Percentiles rank a stretch among this genome's conserved stretches.
phyloP scores from a whole-genome alignment of 2,888 invertebrate species.

The Limnephilus rhombicus region DNA sequence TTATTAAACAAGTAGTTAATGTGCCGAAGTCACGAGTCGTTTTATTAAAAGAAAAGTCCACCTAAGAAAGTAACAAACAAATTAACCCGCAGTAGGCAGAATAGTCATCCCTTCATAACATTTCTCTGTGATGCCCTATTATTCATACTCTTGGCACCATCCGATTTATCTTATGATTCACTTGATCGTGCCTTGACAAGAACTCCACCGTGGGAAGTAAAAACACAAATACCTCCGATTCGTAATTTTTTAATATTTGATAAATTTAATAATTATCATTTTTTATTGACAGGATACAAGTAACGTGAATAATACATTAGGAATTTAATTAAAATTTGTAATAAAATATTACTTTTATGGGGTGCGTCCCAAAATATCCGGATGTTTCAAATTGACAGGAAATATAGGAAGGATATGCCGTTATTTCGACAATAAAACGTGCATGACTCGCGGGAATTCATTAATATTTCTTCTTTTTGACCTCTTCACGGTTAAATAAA shows the following conservation, averaged over 20 bases:
- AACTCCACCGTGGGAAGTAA: too few species aligned
- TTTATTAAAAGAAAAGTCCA: neutral
- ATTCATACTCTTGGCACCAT: too few species aligned
- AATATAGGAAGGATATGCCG: slow-evolving; percentile 12
- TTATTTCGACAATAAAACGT: neutral
- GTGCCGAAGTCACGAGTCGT: neutral
- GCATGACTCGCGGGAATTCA: neutral
- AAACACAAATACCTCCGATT: too few species aligned
- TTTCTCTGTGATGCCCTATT: too few species aligned
- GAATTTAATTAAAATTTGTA: neutral
- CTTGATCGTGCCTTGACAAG: too few species aligned
- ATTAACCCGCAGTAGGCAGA: neutral
- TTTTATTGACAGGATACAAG: neutral
- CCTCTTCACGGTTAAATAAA: neutral
- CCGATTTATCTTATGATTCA: too few species aligned
- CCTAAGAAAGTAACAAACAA: neutral
- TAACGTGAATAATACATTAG: neutral
- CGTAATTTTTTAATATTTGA: neutral
- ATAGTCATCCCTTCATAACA: neutral
- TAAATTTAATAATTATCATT: neutral
- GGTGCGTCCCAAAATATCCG: neutral
- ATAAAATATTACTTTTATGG: slow-evolving; percentile 29
- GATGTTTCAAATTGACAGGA: slow-evolving; percentile 33
- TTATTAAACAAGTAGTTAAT: neutral
- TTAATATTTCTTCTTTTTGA: neutral